Evolutionary conservation across 2,113 vertebrate species (phyloP), one percentile per base, ranked within the genome.

Genomic region (Ailurus styani): DNA sequence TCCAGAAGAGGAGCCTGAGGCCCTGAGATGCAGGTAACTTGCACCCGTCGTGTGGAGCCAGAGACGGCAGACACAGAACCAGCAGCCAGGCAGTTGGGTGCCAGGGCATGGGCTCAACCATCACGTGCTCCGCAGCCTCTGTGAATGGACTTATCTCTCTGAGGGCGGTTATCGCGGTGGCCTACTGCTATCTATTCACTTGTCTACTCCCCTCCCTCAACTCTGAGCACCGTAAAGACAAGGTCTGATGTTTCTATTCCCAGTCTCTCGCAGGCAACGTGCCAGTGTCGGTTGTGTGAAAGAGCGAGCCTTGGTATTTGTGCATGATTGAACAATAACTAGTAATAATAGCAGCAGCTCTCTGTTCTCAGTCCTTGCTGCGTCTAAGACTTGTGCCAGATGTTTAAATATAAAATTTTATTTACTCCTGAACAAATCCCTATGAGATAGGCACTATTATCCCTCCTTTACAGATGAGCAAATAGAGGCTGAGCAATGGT

Each of bases 401-500:
- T 75, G 83, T 55, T 83, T n/a, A 52, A 70, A 50, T 3, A n/a
- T 31, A 29, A n/a, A 47, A 73, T 75, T 95, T 85, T 50, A 64
- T 34, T 93, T 72, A 89, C 78, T 75, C 68, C 23, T 52, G 47
- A 42, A 54, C 18, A 55, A 50, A 21, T 18, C 31, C n/a, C 55
- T 70, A 17, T 82, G 77, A 89, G 34, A 29, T 5, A 40, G 45
- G 50, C 7, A 75, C 55, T 45, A 6, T 13, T 60, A 73, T 45
- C 29, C 29, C 37, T 64, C 14, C 64, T 87, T 83, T 55, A 84
- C 15, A 91, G 60, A 83, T 5, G 20, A 90, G 72, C 52, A 95
- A 93, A 91, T 27, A 45, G 82, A 97, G 57, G 52, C n/a, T 47
- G 27, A 68, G 52, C 55, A 68, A 86, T 82, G 54, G 75, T 23